These are phyloP conservation scores for Aspidoscelis tigris DNA, from an alignment of 2,113 vertebrate species.

Conservation along the genomic window DNA sequence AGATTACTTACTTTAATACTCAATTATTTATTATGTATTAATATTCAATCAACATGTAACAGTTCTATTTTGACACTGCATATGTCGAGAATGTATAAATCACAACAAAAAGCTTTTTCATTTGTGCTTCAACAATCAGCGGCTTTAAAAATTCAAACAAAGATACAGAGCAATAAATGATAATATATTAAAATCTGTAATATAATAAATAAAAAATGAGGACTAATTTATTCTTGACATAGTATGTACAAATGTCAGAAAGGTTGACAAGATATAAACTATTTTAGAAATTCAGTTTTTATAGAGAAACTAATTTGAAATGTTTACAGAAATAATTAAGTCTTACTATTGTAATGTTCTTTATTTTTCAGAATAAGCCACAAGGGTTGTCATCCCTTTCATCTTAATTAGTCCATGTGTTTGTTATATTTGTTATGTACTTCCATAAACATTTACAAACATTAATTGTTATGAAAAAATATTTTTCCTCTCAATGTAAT, in stretches of 20 bases:
- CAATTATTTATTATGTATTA: slow-evolving; percentile 29
- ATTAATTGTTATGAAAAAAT: slow-evolving; percentile 69
- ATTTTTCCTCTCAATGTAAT: slow-evolving; percentile 67
- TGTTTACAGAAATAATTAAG: slow-evolving; percentile 74
- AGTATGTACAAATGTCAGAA: slow-evolving; percentile 57
- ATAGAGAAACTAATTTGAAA: slow-evolving; percentile 60
- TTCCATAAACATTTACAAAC: slow-evolving; percentile 75
- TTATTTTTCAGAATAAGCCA: slow-evolving; percentile 71
- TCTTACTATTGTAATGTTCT: slow-evolving; percentile 64
- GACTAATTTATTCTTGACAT: slow-evolving; percentile 56
- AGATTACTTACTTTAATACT: slow-evolving; percentile 32
- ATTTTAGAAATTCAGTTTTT: slow-evolving; percentile 62
- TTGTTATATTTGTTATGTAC: slow-evolving; percentile 69
- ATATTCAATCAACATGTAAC: slow-evolving; percentile 21
- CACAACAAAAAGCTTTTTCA: slow-evolving; percentile 51
- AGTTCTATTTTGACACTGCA: slow-evolving; percentile 43
- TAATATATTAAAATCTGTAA: slow-evolving; percentile 46
- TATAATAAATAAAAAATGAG: slow-evolving; percentile 70
- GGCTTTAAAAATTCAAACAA: slow-evolving; percentile 50
- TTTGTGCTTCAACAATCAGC: slow-evolving; percentile 53
- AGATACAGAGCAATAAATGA: slow-evolving; percentile 63
- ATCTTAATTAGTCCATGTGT: slow-evolving; percentile 75
- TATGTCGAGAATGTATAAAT: slow-evolving; percentile 40
- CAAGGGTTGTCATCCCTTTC: slow-evolving; percentile 73
- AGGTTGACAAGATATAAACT: slow-evolving; percentile 53